phyloP scores from a whole-genome alignment of 2,113 vertebrate species.

The Fulmarus glacialis region DNA sequence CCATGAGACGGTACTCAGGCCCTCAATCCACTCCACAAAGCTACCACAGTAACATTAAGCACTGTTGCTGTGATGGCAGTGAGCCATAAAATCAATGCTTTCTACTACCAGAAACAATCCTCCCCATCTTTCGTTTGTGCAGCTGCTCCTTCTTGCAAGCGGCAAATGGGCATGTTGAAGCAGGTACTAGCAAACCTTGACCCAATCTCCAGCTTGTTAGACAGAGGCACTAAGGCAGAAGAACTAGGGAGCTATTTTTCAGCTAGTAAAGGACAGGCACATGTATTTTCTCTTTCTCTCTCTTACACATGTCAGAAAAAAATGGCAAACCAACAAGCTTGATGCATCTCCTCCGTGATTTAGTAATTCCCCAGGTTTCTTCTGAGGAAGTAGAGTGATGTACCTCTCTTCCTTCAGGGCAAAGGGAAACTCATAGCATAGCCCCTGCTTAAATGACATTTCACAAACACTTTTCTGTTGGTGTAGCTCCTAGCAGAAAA shows the following conservation, averaged over 20 bases:
- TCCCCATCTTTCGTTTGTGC: neutral
- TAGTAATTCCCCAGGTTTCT: neutral
- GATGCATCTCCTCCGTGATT: neutral
- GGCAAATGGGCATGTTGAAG: neutral
- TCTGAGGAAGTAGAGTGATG: neutral
- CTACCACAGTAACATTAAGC: neutral
- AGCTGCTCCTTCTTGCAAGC: neutral
- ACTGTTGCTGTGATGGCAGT: neutral
- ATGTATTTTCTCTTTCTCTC: neutral
- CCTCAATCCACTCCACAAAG: neutral
- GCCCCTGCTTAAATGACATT: neutral
- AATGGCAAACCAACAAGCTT: neutral
- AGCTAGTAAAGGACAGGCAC: neutral
- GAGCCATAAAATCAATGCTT: constrained; percentile 21
- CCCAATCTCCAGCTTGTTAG: neutral
- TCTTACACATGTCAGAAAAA: neutral
- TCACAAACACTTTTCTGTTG: neutral
- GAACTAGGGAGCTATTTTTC: neutral
- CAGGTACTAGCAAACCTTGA: neutral
- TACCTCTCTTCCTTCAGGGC: neutral
- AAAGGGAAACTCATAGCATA: neutral
- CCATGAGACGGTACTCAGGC: neutral
- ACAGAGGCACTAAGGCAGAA: neutral
- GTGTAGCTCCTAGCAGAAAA: neutral
- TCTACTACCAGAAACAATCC: neutral